A percentile compares a stretch with the other conserved stretches of the same genome.
phyloP scores from a whole-genome alignment of 1,140 invertebrate genomes.

The Orius laevigatus region DNA sequence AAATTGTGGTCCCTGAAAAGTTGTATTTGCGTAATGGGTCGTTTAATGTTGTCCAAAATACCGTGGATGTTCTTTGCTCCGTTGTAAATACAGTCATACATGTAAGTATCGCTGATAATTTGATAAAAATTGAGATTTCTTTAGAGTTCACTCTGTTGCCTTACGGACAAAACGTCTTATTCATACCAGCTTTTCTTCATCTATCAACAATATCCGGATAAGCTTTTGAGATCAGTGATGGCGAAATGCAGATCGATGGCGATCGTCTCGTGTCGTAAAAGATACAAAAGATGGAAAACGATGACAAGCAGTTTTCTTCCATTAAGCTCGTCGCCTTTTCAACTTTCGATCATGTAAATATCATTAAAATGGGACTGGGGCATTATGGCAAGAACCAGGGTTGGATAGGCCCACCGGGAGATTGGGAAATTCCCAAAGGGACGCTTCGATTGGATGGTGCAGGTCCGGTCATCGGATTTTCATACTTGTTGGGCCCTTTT shows the following conservation, averaged over 20 bases:
- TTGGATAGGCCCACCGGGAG: too few relatives aligned
- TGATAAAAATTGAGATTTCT: conserved; percentile 6
- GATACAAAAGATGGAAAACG: conserved; percentile 12
- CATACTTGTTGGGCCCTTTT: too few relatives aligned
- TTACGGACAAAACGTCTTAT: conserved; percentile 39
- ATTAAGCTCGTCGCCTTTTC: conserved; percentile 35
- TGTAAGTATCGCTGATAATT: conserved; percentile 15
- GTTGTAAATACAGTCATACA: conserved; percentile 25
- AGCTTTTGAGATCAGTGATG: conserved; percentile 37
- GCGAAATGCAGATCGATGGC: conserved; percentile 36
- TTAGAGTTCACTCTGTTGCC: conserved; percentile 43
- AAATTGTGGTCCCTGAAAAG: conserved; percentile 14
- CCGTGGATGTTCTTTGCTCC: conserved; percentile 25
- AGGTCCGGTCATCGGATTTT: too few relatives aligned
- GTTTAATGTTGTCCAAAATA: conserved; percentile 23
- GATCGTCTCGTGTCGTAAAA: conserved; percentile 37
- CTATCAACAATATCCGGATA: conserved; percentile 52
- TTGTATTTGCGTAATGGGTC: conserved; percentile 1
- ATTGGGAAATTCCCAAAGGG: too few relatives aligned
- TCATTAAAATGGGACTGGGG: too few relatives aligned
- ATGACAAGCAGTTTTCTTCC: conserved; percentile 22
- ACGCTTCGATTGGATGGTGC: too few relatives aligned
- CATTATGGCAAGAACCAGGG: too few relatives aligned
- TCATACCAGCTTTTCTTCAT: conserved; percentile 49
- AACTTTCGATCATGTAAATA: conserved; percentile 28